Evolutionary conservation across 2,888 invertebrate species (phyloP).

Genomic region (Trypoxylon attenuatum): DNA sequence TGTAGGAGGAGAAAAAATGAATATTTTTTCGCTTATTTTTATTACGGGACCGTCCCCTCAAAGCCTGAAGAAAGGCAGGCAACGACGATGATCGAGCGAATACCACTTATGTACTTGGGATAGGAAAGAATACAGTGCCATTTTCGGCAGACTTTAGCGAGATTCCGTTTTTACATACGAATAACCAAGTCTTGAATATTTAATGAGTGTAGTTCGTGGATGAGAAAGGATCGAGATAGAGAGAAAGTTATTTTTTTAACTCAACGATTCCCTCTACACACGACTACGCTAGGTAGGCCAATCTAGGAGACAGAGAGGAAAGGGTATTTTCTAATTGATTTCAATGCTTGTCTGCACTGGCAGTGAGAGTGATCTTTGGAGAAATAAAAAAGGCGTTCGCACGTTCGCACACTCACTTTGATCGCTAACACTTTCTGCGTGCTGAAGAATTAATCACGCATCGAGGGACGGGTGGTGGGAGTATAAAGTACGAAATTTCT

Average conservation of each 20-base stretch:
- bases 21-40: neutral
- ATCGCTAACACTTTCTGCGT: constrained; percentile 29
- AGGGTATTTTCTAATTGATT: neutral
- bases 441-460: constrained; percentile 13
- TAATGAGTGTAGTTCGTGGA: constrained; percentile 3
- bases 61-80: neutral
- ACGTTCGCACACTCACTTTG: neutral
- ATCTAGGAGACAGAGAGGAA: neutral
- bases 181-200: constrained; percentile 12
- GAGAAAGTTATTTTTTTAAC: constrained; percentile 49
- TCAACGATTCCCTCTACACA: constrained; percentile 24
- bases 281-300: constrained; percentile 9
- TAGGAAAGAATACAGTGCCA: neutral
- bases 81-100: neutral
- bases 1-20: neutral
- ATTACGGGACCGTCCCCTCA: neutral
- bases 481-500: neutral
- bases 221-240: constrained; percentile 7
- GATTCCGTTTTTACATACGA: constrained; percentile 16
- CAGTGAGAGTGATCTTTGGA: neutral
- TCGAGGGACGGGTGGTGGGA: neutral
- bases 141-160: constrained; percentile 3
- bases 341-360: constrained; percentile 3
- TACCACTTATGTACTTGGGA: neutral
- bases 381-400: neutral